These are phyloP conservation scores for Caradrina kadenii DNA, from an alignment of 2,888 invertebrate species.

Conservation along the genomic window DNA sequence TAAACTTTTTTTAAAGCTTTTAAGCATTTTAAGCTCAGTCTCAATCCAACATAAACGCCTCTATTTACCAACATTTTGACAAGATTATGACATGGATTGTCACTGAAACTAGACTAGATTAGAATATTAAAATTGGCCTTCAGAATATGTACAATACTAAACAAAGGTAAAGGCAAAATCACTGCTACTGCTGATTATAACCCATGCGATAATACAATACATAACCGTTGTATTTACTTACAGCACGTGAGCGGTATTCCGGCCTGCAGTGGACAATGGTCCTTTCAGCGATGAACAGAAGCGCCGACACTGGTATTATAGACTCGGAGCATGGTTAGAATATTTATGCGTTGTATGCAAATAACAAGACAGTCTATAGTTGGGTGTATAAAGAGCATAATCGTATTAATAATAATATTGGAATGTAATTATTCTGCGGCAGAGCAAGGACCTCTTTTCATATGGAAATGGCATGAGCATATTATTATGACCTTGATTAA, in stretches of 20 bases:
- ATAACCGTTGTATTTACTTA: slow-evolving; percentile 49
- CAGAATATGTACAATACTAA: neutral
- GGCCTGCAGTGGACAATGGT: slow-evolving; percentile 70
- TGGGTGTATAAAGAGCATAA: slow-evolving; percentile 16
- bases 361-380: slow-evolving; percentile 30
- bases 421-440: slow-evolving; percentile 1
- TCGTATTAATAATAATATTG: slow-evolving; percentile 20
- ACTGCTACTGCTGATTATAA: slow-evolving; percentile 48
- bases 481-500: too few species aligned
- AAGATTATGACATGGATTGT: too few species aligned
- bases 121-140: too few species aligned
- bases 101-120: too few species aligned
- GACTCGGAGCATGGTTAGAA: slow-evolving; percentile 54
- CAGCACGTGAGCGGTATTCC: slow-evolving; percentile 58
- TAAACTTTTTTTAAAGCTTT: too few species aligned
- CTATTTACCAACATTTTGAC: too few species aligned
- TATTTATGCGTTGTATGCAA: slow-evolving; percentile 39
- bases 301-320: slow-evolving; percentile 68
- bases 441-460: neutral
- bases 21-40: too few species aligned
- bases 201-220: slow-evolving; percentile 46
- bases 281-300: slow-evolving; percentile 75
- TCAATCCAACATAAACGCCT: too few species aligned
- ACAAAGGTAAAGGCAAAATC: slow-evolving; percentile 12
- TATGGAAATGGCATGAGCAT: neutral